phyloP scores from a whole-genome alignment of 2,888 invertebrate species.

The Philereme vetulata region DNA sequence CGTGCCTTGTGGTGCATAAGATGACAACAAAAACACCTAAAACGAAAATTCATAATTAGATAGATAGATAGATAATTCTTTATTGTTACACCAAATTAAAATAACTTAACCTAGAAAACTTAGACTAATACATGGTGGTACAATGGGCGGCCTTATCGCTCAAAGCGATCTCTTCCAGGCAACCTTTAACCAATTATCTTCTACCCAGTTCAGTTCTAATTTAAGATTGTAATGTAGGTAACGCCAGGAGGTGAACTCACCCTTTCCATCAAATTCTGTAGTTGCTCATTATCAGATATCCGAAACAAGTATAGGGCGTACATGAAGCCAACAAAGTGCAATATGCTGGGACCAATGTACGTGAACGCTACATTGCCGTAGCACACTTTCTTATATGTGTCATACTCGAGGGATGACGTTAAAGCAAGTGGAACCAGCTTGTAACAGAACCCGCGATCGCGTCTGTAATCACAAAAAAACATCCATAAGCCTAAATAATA shows the following conservation, averaged over 20 bases:
- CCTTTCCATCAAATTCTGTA: slow-evolving; percentile 92
- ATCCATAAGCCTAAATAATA: too few relatives aligned
- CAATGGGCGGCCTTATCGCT: too few relatives aligned
- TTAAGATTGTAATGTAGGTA: too few relatives aligned
- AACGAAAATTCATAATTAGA: slow-evolving; percentile 23
- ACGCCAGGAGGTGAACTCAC: slow-evolving; percentile 64
- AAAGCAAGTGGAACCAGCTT: slow-evolving; percentile 75
- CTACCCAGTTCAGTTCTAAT: background rate
- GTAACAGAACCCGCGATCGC: slow-evolving; percentile 89
- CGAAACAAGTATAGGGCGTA: slow-evolving; percentile 90
- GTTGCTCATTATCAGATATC: slow-evolving; percentile 90
- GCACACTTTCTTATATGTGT: slow-evolving; percentile 85
- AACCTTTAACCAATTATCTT: too few relatives aligned
- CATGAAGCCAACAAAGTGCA: slow-evolving; percentile 89
- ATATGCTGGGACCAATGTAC: slow-evolving; percentile 88
- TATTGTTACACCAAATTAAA: too few relatives aligned
- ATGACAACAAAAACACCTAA: slow-evolving; percentile 89
- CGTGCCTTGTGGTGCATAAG: slow-evolving; percentile 86
- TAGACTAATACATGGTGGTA: too few relatives aligned
- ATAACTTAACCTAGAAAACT: too few relatives aligned
- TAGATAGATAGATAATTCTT: too few relatives aligned
- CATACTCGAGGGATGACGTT: slow-evolving; percentile 70
- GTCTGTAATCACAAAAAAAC: slow-evolving; percentile 67
- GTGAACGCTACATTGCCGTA: slow-evolving; percentile 88
- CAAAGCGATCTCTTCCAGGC: too few relatives aligned